A percentile compares a stretch with the other conserved stretches of the same genome.
Evolutionary conservation across 2,113 vertebrate species (phyloP).

Genomic region (Rattus rattus): DNA sequence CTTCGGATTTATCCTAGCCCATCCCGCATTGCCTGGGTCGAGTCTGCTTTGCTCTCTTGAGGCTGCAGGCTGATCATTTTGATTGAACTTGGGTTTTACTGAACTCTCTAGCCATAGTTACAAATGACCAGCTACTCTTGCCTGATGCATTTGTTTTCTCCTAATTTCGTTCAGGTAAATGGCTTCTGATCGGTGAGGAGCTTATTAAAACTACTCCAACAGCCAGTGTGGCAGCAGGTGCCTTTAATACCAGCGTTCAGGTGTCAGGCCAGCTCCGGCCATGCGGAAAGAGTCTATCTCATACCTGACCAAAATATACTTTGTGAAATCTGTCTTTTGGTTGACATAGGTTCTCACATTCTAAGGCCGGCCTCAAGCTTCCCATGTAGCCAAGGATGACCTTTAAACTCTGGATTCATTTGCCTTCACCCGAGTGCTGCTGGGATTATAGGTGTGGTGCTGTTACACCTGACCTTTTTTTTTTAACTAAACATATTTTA

Average conservation of each 20-base stretch:
- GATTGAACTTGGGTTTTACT: not conserved
- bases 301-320: not conserved
- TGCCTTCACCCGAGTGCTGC: not conserved
- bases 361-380: no score
- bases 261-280: no score
- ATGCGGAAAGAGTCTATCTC: not conserved
- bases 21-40: not conserved
- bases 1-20: not conserved
- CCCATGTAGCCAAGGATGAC: not conserved
- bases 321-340: not conserved
- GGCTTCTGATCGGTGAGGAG: not conserved
- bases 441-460: not conserved
- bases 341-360: not conserved
- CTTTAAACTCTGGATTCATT: no score
- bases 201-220: not conserved
- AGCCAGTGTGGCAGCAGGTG: not conserved
- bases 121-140: not conserved
- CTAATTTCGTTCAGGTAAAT: constrained; percentile 1
- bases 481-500: not conserved
- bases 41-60: not conserved
- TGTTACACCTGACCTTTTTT: not conserved
- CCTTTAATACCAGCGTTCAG: not conserved
- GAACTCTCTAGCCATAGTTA: not conserved
- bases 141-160: not conserved
- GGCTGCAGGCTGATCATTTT: not conserved